Evolutionary conservation across 2,797 vertebrate genomes (phyloP), one percentile per base, ranked within the genome.

Genomic region (Okamejei kenojei): DNA sequence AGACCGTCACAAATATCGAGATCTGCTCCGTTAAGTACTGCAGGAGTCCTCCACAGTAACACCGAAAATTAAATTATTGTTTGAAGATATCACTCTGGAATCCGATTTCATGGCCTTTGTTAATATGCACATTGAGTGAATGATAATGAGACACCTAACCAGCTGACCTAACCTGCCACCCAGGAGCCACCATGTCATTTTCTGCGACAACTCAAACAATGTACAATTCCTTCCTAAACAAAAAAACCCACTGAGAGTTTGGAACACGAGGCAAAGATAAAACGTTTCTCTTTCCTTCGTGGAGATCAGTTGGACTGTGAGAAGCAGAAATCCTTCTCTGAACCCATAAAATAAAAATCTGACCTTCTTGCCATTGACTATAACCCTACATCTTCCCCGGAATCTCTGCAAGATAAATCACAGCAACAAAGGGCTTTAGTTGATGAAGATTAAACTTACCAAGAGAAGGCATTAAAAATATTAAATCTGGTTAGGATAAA

Each of bases 361-460:
- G 23, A 38, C 1, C 21, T 21, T 54, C 38, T 26, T 81, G 38
- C 38, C 38, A 54, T 8, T 19, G 79, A 23, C 68, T 71, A 71
- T 10, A 23, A 74, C 19, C 21, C 4, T 23, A 26, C 71, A 74
- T 74, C 71, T 74, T 26, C 71, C 38, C 17, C 2, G 15, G 21
- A 23, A 45, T 2, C 11, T 38, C 19, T 45, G 45, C 13, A 10
- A 7, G 17, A 54, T 81, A 68, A 88, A 63, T 68, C 21, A 35
- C 0, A 35, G 19, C 29, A 65, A 88, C 10, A 88, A 88, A 45
- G 29, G 35, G n/a, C 63, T 88, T 68, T 35, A 35, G 32, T n/a
- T 88, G 21, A 32, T 68, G 35, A 88, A 88, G 84, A 61, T 35
- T 32, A 35, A 88, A n/a, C 84, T 88, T 88, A 88, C 84, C 84